phyloP scores from a whole-genome alignment of 1,140 invertebrate species.

The Polypedilum vanderplanki region DNA sequence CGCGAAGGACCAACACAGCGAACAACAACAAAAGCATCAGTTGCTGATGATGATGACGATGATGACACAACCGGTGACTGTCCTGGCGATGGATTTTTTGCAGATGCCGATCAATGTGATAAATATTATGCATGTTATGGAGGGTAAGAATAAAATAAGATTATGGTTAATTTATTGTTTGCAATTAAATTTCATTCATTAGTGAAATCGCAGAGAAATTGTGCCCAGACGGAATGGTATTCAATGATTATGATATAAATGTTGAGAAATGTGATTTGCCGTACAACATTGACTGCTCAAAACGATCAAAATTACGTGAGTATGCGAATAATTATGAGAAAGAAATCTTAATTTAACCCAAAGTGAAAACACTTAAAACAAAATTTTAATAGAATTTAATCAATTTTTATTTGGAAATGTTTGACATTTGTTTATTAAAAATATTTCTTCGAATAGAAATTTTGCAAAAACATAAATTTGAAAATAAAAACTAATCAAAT shows the following conservation, averaged over 20 bases:
- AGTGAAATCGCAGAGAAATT: slow-evolving; percentile 66
- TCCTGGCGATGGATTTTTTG: slow-evolving; percentile 76
- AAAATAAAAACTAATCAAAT: no score
- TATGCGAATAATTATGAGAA: slow-evolving; percentile 34
- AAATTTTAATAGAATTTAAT: no score
- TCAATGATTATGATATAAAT: slow-evolving; percentile 73
- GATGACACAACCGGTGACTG: slow-evolving; percentile 54
- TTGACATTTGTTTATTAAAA: no score
- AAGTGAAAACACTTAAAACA: no score
- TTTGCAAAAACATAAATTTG: no score
- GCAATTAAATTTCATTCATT: not conserved
- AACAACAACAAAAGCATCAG: slow-evolving; percentile 15
- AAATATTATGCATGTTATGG: slow-evolving; percentile 79
- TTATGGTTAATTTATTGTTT: not conserved
- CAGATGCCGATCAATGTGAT: slow-evolving; percentile 80
- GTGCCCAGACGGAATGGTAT: slow-evolving; percentile 86
- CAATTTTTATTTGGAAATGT: no score
- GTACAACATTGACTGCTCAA: slow-evolving; percentile 75
- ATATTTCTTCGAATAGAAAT: no score
- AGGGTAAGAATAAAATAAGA: slow-evolving; percentile 32
- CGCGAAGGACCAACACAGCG: not conserved
- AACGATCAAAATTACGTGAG: slow-evolving; percentile 72
- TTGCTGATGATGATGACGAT: slow-evolving; percentile 34
- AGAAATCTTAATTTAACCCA: no score
- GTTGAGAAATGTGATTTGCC: slow-evolving; percentile 84